These are phyloP conservation scores for Tricholauxania praeusta DNA, from an alignment of 2,888 invertebrate species.

Conservation along the genomic window DNA sequence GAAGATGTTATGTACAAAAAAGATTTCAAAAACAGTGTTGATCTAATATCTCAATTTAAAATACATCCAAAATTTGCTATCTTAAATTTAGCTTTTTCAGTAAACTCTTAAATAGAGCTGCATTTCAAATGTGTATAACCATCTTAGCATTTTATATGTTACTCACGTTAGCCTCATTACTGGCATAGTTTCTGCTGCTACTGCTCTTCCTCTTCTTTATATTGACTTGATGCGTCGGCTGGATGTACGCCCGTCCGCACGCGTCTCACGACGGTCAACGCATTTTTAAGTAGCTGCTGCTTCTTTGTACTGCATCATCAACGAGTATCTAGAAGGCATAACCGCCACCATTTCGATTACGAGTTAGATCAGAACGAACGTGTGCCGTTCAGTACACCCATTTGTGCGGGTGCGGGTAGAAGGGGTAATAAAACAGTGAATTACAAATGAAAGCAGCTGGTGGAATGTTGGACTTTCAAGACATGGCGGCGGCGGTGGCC, in stretches of 20 bases:
- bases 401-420: too few relatives aligned
- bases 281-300: constrained; percentile 37
- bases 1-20: too few relatives aligned
- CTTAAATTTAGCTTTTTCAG: too few relatives aligned
- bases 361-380: too few relatives aligned
- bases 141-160: constrained; percentile 27
- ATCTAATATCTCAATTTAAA: too few relatives aligned
- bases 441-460: too few relatives aligned
- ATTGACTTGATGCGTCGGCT: constrained; percentile 9
- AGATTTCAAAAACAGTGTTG: too few relatives aligned
- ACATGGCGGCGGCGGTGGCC: too few relatives aligned
- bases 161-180: constrained; percentile 34
- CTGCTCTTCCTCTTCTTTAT: constrained; percentile 5
- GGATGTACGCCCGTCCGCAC: constrained; percentile 12
- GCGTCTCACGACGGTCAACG: constrained; percentile 35
- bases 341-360: not conserved
- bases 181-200: not conserved
- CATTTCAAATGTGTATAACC: not conserved
- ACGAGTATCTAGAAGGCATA: not conserved
- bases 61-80: too few relatives aligned
- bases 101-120: not conserved
- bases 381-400: too few relatives aligned
- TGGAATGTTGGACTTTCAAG: too few relatives aligned
- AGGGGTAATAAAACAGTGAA: too few relatives aligned
- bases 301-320: not conserved